Percentiles rank a stretch among this genome's conserved stretches.
Evolutionary conservation across 2,113 vertebrate genomes (phyloP).

Genomic region (Hypocryptadius cinnamomeus): DNA sequence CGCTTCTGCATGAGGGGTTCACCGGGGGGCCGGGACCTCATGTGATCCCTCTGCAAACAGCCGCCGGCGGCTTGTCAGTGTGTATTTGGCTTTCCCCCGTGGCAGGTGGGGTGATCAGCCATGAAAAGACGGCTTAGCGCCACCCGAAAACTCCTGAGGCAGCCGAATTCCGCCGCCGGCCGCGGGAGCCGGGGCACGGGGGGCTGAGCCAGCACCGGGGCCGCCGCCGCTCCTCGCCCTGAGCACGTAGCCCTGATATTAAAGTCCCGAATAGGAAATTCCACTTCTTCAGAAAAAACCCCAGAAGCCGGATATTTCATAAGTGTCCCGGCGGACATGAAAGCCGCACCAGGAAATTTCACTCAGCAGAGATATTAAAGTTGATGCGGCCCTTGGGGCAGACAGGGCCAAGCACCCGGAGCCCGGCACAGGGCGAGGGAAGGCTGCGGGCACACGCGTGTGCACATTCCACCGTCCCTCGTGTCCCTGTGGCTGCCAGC

Average conservation of each 20-base stretch:
- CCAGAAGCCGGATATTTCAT: slow-evolving; percentile 43
- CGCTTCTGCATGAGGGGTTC: not conserved
- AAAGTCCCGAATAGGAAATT: slow-evolving; percentile 60
- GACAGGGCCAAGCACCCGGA: not conserved
- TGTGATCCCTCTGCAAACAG: slow-evolving; percentile 15
- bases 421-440: accelerated
- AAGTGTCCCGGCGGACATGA: slow-evolving; percentile 36
- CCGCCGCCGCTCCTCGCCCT: not conserved
- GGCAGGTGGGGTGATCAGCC: slow-evolving; percentile 29
- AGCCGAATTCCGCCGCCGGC: slow-evolving; percentile 29
- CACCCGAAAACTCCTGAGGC: slow-evolving; percentile 55
- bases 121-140: slow-evolving; percentile 62
- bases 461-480: accelerated
- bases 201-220: not conserved
- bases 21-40: not conserved
- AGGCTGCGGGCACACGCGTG: not conserved
- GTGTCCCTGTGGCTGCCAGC: not conserved
- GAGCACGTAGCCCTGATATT: slow-evolving; percentile 24
- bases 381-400: not conserved
- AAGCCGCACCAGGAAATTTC: slow-evolving; percentile 62
- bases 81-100: not conserved
- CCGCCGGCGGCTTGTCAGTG: not conserved
- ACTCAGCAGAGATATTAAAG: slow-evolving; percentile 24
- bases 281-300: slow-evolving; percentile 34
- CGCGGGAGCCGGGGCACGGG: not conserved